Evolutionary conservation across 2,888 invertebrate genomes (phyloP).

Genomic region (Drosophila histrio): DNA sequence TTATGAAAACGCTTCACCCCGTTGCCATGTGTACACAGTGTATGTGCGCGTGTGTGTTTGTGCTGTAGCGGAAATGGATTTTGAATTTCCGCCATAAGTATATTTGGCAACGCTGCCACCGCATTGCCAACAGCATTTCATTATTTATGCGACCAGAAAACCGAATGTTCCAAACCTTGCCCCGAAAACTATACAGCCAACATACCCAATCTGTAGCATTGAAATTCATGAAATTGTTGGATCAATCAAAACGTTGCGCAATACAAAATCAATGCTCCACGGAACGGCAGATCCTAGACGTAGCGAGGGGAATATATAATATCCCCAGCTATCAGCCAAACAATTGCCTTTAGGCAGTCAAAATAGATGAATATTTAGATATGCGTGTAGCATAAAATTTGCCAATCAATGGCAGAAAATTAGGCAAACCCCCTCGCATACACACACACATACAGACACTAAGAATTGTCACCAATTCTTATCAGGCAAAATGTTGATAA

Average conservation of each 20-base stretch:
- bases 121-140: constrained; percentile 41
- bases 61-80: constrained; percentile 65
- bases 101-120: constrained; percentile 31
- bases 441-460: background rate
- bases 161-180: constrained; percentile 7
- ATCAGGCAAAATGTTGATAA: constrained; percentile 52
- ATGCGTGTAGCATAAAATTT: constrained; percentile 64
- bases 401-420: constrained; percentile 64
- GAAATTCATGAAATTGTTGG: constrained; percentile 32
- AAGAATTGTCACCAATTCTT: constrained; percentile 54
- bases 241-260: constrained; percentile 39
- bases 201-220: constrained; percentile 1
- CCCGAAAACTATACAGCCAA: constrained; percentile 6
- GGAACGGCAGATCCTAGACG: background rate
- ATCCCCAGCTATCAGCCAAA: constrained; percentile 48
- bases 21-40: background rate
- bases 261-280: constrained; percentile 2
- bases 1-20: constrained; percentile 11
- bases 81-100: constrained; percentile 67
- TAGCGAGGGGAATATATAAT: constrained; percentile 38
- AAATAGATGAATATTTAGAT: constrained; percentile 70
- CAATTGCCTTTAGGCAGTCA: constrained; percentile 45
- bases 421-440: constrained; percentile 1
- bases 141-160: constrained; percentile 46
- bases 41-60: constrained; percentile 6